These are phyloP conservation scores for Poecilia latipinna DNA, from an alignment of 2,113 vertebrate genomes.

Conservation along the genomic window DNA sequence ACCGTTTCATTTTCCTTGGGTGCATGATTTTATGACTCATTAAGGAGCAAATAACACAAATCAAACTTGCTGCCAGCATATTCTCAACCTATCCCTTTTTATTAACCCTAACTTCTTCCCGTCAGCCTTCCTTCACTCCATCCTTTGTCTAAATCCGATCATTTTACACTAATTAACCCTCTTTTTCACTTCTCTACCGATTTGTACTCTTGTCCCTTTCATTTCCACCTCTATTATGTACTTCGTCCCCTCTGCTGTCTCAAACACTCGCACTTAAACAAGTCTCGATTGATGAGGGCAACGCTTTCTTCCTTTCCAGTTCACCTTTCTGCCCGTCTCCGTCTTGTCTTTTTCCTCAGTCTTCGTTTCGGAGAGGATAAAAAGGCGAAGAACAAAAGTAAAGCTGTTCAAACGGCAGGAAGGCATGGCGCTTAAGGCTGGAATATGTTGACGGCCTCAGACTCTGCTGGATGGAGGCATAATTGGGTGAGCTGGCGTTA, in stretches of 20 bases:
- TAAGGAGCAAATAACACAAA: constrained; percentile 55
- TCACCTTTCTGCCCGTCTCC: not conserved
- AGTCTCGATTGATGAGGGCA: constrained; percentile 14
- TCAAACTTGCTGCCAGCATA: constrained; percentile 29
- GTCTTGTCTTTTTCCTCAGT: not conserved
- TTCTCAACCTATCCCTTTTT: not conserved
- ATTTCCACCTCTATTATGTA: constrained; percentile 9
- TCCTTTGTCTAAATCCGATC: constrained; percentile 1
- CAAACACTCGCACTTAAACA: constrained; percentile 17
- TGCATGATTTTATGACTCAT: constrained; percentile 38
- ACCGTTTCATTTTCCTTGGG: constrained; percentile 28
- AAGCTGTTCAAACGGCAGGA: not conserved
- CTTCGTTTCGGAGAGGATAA: not conserved
- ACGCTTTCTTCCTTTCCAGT: constrained; percentile 21
- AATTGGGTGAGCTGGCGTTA: not conserved
- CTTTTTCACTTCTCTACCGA: not conserved
- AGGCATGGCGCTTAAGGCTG: not conserved
- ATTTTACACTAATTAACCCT: constrained; percentile 5
- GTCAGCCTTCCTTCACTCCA: not conserved
- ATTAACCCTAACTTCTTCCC: not conserved
- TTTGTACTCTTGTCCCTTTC: constrained; percentile 7
- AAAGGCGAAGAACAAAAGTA: not conserved
- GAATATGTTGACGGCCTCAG: too few relatives aligned
- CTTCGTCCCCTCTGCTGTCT: constrained; percentile 45
- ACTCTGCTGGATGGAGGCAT: not conserved